Conservation (phyloP, 1,140 invertebrate genomes). For the Rhagoletis zephyria region DNA sequence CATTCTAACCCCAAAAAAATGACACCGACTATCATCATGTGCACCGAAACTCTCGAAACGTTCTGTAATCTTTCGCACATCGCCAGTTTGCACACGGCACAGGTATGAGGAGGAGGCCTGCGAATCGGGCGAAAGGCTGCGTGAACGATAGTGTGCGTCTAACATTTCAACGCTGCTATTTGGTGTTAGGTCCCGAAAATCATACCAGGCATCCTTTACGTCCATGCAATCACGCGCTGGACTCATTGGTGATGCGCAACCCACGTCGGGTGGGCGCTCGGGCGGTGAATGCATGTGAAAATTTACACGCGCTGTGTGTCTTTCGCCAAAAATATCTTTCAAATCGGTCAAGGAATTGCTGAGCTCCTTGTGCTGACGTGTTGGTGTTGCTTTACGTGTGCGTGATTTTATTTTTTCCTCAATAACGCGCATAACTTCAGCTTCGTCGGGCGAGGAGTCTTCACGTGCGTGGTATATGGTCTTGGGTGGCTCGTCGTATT, state of each 20-base stretch:
- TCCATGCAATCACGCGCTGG: constrained; percentile 29
- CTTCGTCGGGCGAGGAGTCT: constrained; percentile 74
- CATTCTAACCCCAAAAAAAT: constrained; percentile 74
- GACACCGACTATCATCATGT: constrained; percentile 63
- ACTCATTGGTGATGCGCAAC: background rate
- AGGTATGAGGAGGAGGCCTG: constrained; percentile 76
- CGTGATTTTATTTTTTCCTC: constrained; percentile 70
- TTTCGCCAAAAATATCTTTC: constrained; percentile 85
- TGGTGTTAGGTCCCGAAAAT: constrained; percentile 64
- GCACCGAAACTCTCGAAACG: constrained; percentile 80
- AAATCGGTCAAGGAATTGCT: constrained; percentile 82
- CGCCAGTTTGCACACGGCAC: constrained; percentile 81
- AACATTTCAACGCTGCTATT: constrained; percentile 75
- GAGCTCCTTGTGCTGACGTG: constrained; percentile 64
- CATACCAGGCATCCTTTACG: background rate
- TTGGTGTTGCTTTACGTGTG: constrained; percentile 60
- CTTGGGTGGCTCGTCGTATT: constrained; percentile 73
- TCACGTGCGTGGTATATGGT: constrained; percentile 77
- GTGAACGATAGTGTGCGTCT: constrained; percentile 79
- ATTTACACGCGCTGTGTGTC: constrained; percentile 73
- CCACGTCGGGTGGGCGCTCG: constrained; percentile 63
- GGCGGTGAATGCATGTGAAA: constrained; percentile 71
- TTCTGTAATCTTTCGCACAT: constrained; percentile 81
- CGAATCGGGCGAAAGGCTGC: constrained; percentile 78
- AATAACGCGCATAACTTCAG: constrained; percentile 66